These are phyloP conservation scores for Pomacea maculata DNA, from an alignment of 1,140 invertebrate species.

Conservation along the genomic window DNA sequence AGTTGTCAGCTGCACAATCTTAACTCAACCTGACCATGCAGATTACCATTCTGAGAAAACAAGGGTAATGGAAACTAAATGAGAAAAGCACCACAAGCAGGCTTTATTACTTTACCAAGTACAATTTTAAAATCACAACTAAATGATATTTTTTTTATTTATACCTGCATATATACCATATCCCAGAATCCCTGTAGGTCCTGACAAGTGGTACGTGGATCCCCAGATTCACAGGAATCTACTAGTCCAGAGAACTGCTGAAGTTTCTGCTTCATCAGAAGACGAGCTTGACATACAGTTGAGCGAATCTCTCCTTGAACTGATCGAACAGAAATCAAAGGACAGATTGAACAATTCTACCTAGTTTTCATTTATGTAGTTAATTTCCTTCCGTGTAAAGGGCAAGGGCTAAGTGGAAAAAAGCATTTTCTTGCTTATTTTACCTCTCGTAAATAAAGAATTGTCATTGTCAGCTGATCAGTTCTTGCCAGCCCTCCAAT, in stretches of 20 bases:
- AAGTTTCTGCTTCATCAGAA: constrained; percentile 76
- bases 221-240: constrained; percentile 72
- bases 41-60: background rate
- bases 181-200: constrained; percentile 84
- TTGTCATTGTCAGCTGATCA: too few relatives aligned
- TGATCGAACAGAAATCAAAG: constrained; percentile 14
- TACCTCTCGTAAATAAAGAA: too few relatives aligned
- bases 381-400: too few relatives aligned
- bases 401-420: too few relatives aligned
- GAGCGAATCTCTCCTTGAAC: constrained; percentile 72
- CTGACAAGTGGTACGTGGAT: constrained; percentile 71
- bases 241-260: constrained; percentile 75
- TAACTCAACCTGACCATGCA: background rate
- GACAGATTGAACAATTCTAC: background rate
- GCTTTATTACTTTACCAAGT: too few relatives aligned
- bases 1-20: background rate
- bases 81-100: too few relatives aligned
- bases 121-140: too few relatives aligned
- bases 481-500: too few relatives aligned
- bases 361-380: too few relatives aligned
- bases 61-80: too few relatives aligned
- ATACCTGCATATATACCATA: constrained; percentile 75
- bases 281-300: constrained; percentile 74
- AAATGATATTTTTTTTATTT: too few relatives aligned
- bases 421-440: too few relatives aligned